These are phyloP conservation scores for Camponotus pennsylvanicus DNA, from an alignment of 1,140 invertebrate genomes.

Conservation along the genomic window DNA sequence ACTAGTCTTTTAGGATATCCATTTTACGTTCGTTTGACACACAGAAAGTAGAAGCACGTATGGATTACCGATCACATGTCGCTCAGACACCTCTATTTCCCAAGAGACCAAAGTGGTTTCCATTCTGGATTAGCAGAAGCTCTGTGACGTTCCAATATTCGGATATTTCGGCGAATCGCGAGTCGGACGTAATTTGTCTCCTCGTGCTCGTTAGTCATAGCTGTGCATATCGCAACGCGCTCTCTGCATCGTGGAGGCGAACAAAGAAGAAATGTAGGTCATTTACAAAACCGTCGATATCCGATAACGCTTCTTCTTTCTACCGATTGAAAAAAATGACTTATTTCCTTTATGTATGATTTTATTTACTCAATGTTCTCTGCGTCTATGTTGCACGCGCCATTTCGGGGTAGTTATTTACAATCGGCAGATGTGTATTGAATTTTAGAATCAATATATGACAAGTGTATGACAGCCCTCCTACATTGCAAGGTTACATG, in stretches of 20 bases:
- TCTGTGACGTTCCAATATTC: slow-evolving; percentile 24
- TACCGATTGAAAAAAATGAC: slow-evolving; percentile 26
- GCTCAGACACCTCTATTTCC: not conserved
- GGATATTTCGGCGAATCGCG: slow-evolving; percentile 43
- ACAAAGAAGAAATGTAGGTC: slow-evolving; percentile 60
- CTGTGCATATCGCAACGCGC: slow-evolving; percentile 43
- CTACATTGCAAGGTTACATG: not conserved
- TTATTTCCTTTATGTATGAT: slow-evolving; percentile 50
- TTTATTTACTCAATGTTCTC: slow-evolving; percentile 48
- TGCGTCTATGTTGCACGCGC: not conserved
- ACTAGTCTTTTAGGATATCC: not conserved
- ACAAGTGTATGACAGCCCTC: slow-evolving; percentile 14
- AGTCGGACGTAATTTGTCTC: slow-evolving; percentile 48
- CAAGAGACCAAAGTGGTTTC: not conserved
- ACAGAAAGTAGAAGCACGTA: not conserved
- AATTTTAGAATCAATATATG: slow-evolving; percentile 54
- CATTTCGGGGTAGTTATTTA: slow-evolving; percentile 24
- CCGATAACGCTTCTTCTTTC: slow-evolving; percentile 24
- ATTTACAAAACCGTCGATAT: slow-evolving; percentile 58
- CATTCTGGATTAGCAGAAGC: slow-evolving; percentile 15
- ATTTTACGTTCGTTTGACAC: not conserved
- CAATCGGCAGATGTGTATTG: slow-evolving; percentile 36
- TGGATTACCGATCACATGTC: slow-evolving; percentile 1
- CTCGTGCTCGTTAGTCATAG: slow-evolving; percentile 45
- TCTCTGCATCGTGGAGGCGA: slow-evolving; percentile 24